Base-by-base conservation (phyloP, 2,888 invertebrate species). In the Nebria salina region DNA sequence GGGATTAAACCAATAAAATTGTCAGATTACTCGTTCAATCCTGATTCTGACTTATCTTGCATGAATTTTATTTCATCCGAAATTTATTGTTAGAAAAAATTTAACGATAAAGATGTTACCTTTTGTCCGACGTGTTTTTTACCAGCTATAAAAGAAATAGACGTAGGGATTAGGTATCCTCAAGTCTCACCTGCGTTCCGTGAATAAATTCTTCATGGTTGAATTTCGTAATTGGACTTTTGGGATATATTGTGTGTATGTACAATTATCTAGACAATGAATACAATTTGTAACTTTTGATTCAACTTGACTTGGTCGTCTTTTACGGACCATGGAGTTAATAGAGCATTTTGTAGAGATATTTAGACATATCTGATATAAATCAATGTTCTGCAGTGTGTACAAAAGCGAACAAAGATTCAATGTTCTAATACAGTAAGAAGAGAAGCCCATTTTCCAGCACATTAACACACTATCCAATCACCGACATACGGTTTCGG, bases 381-480 rank as follows among this genome's bases (percentile, higher is more conserved):
- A 20, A 20, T 20, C 20, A 20, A 20, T 20, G 20, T 20, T 20
- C 20, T 20, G 20, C 20, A 20, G 20, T 20, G 20, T 20, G 20
- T 20, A 20, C 20, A 20, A 20, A 20, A 20, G 20, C 20, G 1
- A 20, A 20, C 20, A 20, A 20, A 20, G 20, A 20, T 20, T 20
- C 20, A 20, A 20, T 20, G 20, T 20, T 34, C 25, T 64, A 43
- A 54, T 65, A 75, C 64, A 65, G 41, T 73, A 54, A 20, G 66
- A 43, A 43, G 41, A 65, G 68, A 41, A n/a, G 65, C 70, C 68
- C 54, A 79, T 79, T 79, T 79, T 79, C 79, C 75, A 79, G 75
- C 68, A 75, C 79, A 79, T 79, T 79, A 79, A 11, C 75, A 75
- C 74, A 75, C 68, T 68, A 79, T 79, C 75, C 79, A 79, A 79